Conservation (phyloP, 2,888 invertebrate genomes). For the Lasius platythorax region DNA sequence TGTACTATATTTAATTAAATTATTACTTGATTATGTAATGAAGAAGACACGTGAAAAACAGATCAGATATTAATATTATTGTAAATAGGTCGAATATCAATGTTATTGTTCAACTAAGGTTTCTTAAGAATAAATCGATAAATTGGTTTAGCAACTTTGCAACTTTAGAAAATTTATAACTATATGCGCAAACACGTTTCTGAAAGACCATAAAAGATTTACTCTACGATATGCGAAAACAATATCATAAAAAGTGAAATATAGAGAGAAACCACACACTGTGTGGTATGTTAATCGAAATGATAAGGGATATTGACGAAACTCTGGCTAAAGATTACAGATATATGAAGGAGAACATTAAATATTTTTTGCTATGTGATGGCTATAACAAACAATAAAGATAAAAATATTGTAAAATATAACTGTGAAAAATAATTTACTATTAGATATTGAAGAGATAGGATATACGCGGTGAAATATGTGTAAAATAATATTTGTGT, state of each 20-base stretch:
- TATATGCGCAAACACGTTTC: background rate
- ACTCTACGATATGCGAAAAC: background rate
- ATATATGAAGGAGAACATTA: background rate
- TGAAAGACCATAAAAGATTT: background rate
- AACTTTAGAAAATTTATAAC: conserved; percentile 4
- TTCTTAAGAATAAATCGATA: background rate
- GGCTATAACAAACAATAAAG: background rate
- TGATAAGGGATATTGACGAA: background rate
- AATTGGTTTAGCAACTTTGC: background rate
- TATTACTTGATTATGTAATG: background rate
- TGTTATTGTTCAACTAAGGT: background rate
- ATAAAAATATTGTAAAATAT: background rate
- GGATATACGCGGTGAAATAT: background rate
- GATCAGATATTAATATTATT: background rate
- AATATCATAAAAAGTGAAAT: background rate
- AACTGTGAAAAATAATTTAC: background rate
- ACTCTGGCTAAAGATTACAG: background rate
- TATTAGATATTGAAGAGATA: background rate
- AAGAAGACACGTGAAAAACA: background rate
- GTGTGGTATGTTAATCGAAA: background rate
- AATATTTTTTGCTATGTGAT: background rate
- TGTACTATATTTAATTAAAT: background rate
- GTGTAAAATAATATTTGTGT: background rate
- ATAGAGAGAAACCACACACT: background rate
- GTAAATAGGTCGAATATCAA: background rate